Evolutionary conservation across 2,797 vertebrate species (phyloP).

Genomic region (Margarornis squamiger): DNA sequence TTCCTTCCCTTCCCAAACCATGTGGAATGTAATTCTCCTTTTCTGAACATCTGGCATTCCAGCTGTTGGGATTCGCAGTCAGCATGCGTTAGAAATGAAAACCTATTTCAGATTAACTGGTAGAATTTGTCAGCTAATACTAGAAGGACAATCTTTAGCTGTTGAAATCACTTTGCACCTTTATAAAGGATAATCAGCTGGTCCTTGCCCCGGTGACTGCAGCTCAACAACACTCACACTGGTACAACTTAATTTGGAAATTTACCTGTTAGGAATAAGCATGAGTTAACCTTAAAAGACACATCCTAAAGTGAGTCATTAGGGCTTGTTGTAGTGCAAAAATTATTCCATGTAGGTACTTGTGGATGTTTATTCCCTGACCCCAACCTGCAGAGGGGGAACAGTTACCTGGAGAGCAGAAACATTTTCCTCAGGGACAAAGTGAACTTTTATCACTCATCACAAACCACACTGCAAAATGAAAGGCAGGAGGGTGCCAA

Average conservation of each 20-base stretch:
- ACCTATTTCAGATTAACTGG: background rate
- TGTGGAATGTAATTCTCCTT: background rate
- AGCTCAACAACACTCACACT: background rate
- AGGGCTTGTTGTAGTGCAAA: background rate
- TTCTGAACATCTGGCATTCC: background rate
- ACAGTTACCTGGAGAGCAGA: accelerated
- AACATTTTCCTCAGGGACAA: background rate
- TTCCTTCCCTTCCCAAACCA: background rate
- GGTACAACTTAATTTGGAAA: background rate
- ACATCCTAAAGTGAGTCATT: background rate
- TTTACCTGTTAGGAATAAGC: background rate
- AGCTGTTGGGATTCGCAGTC: background rate
- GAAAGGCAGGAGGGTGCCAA: background rate
- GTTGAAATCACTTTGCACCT: background rate
- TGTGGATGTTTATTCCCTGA: background rate
- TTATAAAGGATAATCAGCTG: background rate
- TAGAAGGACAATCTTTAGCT: background rate
- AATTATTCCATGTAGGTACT: accelerated
- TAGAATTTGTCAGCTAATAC: background rate
- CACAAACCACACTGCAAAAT: background rate
- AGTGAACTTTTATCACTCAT: background rate
- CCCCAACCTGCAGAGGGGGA: background rate
- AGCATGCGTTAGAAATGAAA: background rate
- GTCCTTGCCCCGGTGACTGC: background rate
- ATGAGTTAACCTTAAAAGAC: background rate